Base-by-base conservation (phyloP, 1,140 invertebrate species). In the Rhagoletis pomonella region DNA sequence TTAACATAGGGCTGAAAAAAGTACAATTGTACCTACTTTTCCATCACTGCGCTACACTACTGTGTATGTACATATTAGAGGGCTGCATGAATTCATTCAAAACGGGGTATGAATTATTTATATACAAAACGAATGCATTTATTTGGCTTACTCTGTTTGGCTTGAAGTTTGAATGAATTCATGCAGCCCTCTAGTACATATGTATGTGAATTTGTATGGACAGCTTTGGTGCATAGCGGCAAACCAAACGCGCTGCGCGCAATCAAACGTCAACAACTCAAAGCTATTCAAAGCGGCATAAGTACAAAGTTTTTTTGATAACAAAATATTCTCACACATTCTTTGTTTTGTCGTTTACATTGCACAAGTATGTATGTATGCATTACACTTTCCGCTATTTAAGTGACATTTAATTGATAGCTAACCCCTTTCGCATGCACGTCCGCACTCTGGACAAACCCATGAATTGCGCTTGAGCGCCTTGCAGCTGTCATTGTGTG, bases 331-430 rank as follows among this genome's bases (percentile, higher is more conserved):
- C 55, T 81, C 44, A 81, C 73, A 44, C 73, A 2, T 55, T 81
- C 10, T 29, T 29, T 29, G 29, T 29, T 67, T 69, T 86, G 60
- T 86, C n/a, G 67, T 64, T 39, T 77, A 50, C 69, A 58, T 55
- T 55, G 44, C 47, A 47, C 69, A 47, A 47, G 39, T 19, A 55
- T 29, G 29, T 29, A 29, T 29, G 29, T 29, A 29, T 17, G 55
- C 90, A 89, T 90, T 89, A 90, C 90, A 91, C 90, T 91, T 91
- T 91, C 90, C 90, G 90, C 90, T 91, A 91, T 91, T 91, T 89
- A 91, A 91, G 90, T 91, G 90, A 89, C 90, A 90, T 91, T 91
- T 91, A 91, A 91, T 91, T 91, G 90, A 90, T 91, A 91, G 55
- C 3, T 81, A 44, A 81, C 19, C n/a, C 7, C 12, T 42, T 73